Conservation (phyloP, 2,797 vertebrate genomes). For the Brachymystax lenok region DNA sequence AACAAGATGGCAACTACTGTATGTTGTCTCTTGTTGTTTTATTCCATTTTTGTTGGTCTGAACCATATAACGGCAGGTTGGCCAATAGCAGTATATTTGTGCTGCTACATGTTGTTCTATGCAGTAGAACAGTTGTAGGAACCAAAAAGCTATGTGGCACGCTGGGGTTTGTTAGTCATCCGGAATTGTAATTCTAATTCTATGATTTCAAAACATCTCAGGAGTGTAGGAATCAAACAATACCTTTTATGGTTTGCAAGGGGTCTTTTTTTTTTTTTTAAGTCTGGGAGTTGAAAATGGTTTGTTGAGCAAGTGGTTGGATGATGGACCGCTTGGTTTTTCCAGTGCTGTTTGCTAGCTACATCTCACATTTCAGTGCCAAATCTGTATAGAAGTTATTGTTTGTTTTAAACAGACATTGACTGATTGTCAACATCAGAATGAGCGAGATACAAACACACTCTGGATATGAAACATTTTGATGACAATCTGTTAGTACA, state of each 20-base stretch:
- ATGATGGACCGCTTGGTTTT: slow-evolving; percentile 25
- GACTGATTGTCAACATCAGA: neutral
- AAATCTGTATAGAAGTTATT: neutral
- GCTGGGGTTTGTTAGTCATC: neutral
- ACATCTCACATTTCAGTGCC: slow-evolving; percentile 3
- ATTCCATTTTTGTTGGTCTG: neutral
- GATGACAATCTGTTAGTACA: neutral
- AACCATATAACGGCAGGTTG: neutral
- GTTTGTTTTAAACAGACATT: neutral
- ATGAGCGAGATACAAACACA: neutral
- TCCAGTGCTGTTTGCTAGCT: slow-evolving; percentile 11
- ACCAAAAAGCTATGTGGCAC: neutral
- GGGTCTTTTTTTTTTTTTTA: neutral
- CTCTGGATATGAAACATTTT: neutral
- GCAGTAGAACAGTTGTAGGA: neutral
- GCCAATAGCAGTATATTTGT: too few species aligned
- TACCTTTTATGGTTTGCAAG: neutral
- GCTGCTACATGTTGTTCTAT: neutral
- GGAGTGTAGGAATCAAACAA: neutral
- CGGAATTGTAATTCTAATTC: neutral
- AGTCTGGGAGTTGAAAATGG: neutral
- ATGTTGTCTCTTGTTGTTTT: neutral
- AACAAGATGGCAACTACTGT: neutral
- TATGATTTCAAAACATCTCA: neutral
- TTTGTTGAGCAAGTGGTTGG: slow-evolving; percentile 27